A percentile compares a stretch with the other conserved stretches of the same genome.
phyloP scores from a whole-genome alignment of 1,140 invertebrate species.

The Scaptomyza graminum region DNA sequence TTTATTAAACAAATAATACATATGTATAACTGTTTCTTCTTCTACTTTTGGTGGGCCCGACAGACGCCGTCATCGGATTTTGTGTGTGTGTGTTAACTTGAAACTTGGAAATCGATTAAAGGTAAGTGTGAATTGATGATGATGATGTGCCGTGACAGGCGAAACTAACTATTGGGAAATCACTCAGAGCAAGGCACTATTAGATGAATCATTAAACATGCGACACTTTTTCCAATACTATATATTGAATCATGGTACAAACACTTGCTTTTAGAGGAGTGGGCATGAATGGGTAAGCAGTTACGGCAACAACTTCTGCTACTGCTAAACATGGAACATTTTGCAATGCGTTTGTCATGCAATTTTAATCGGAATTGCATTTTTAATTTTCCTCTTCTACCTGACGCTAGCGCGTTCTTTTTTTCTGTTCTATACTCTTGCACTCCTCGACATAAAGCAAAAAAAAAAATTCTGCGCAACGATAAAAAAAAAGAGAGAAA shows the following conservation, averaged over 20 bases:
- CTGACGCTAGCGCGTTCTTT: slow-evolving; percentile 45
- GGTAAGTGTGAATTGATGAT: slow-evolving; percentile 71
- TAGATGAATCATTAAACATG: slow-evolving; percentile 43
- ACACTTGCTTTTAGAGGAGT: not conserved
- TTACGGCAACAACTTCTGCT: not conserved
- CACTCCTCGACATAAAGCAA: slow-evolving; percentile 27
- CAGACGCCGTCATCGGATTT: slow-evolving; percentile 15
- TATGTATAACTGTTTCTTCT: slow-evolving; percentile 17
- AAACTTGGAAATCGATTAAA: slow-evolving; percentile 49
- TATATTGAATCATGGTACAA: slow-evolving; percentile 39
- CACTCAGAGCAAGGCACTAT: not conserved
- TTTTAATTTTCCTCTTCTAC: slow-evolving; percentile 81
- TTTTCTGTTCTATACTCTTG: slow-evolving; percentile 21
- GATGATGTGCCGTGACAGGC: slow-evolving; percentile 27
- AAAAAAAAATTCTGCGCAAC: slow-evolving; percentile 56
- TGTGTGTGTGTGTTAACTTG: slow-evolving; percentile 16
- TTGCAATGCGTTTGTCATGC: slow-evolving; percentile 78
- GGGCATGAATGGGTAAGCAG: not conserved
- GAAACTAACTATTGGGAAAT: slow-evolving; percentile 28
- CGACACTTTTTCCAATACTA: slow-evolving; percentile 24
- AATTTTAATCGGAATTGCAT: slow-evolving; percentile 82
- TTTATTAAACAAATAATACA: slow-evolving; percentile 46
- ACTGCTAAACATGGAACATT: slow-evolving; percentile 71
- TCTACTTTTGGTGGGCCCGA: slow-evolving; percentile 16
- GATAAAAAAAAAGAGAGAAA: slow-evolving; percentile 14